Base-by-base conservation (phyloP, 2,797 vertebrate species). In the Hydrolagus colliei region DNA sequence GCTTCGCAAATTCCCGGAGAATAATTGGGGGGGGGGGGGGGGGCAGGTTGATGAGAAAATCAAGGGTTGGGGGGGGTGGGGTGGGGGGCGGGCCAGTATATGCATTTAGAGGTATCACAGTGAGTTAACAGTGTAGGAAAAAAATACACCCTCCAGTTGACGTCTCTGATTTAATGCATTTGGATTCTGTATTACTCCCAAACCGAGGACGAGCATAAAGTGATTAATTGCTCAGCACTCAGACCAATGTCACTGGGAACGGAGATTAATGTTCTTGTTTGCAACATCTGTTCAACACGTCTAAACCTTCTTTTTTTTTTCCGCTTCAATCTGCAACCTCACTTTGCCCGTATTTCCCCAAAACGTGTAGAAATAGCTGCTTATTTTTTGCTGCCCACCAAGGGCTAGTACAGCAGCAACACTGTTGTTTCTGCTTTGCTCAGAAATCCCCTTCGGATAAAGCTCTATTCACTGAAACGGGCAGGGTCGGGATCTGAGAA, bases 151-250 rank as follows among this genome's bases (percentile, higher is more conserved):
- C 2, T 52, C 41, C 41, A 52, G 41, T 52, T 52, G 41, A 52
- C 41, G 6, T 52, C 41, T 52, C 41, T 84, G 79, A 84, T 84
- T 84, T 84, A 71, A 35, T 84, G 1, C 79, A 71, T 71, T 52
- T 67, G n/a, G 32, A 84, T 84, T 68, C 41, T 52, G 63, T 84
- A 68, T 84, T 84, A 35, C 71, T 84, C 65, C 27, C 65, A 68
- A 35, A n/a, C 32, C 14, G 4, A 20, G 79, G 79, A n/a, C 71
- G 79, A 71, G 79, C n/a, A 32, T 41, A 6, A 84, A 41, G 14
- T 84, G 79, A 84, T 84, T 84, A 84, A 84, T 84, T 68, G 10
- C 79, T 11, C 79, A 68, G 63, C 79, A 41, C n/a, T 68, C 63
- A 35, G 65, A 68, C 63, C 79, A 68, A 67, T 68, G 63, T 71